phyloP scores from a whole-genome alignment of 2,888 invertebrate species.

The Drosophila limbata region DNA sequence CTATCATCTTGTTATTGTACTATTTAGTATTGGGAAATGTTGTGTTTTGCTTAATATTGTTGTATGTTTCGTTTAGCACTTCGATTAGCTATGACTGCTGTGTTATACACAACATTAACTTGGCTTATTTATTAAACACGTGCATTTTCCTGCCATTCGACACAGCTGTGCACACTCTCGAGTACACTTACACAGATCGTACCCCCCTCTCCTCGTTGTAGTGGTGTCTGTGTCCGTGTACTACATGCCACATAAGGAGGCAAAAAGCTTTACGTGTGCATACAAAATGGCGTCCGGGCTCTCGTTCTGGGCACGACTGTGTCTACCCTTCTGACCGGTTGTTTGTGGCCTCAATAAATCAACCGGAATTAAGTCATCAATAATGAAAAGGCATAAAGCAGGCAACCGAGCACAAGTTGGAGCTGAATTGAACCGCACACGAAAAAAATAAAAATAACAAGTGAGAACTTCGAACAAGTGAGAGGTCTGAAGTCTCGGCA shows the following conservation, averaged over 20 bases:
- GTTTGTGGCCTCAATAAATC: slow-evolving; percentile 79
- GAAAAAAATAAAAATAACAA: slow-evolving; percentile 5
- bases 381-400: slow-evolving; percentile 76
- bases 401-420: slow-evolving; percentile 51
- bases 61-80: slow-evolving; percentile 24
- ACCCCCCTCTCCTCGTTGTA: slow-evolving; percentile 9
- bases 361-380: slow-evolving; percentile 83
- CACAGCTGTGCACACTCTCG: slow-evolving; percentile 41
- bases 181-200: slow-evolving; percentile 15
- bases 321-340: slow-evolving; percentile 47
- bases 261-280: slow-evolving; percentile 60
- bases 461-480: background rate
- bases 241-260: slow-evolving; percentile 37
- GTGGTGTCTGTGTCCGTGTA: slow-evolving; percentile 13
- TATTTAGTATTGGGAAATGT: slow-evolving; percentile 11
- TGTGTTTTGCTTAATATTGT: slow-evolving; percentile 12
- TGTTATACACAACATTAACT: slow-evolving; percentile 67
- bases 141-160: slow-evolving; percentile 35
- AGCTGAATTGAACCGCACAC: slow-evolving; percentile 29
- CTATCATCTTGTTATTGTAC: background rate
- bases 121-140: slow-evolving; percentile 77
- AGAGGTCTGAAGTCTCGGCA: background rate
- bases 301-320: slow-evolving; percentile 15
- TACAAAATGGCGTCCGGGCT: slow-evolving; percentile 54
- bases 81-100: slow-evolving; percentile 36